Conservation (phyloP, 2,797 vertebrate genomes). For the Pseudochirops corinnae region DNA sequence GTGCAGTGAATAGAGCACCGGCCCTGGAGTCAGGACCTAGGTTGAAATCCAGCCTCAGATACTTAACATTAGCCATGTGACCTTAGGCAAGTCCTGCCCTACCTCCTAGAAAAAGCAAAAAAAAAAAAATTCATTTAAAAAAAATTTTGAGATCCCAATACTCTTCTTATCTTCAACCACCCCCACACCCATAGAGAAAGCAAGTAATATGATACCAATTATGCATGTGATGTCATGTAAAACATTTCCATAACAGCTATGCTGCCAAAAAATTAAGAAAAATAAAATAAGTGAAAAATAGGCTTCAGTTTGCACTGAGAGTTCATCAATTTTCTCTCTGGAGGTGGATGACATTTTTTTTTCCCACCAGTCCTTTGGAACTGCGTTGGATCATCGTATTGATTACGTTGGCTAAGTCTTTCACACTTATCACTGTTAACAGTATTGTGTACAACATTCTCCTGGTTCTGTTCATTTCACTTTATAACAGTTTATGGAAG, state of each 20-base stretch:
- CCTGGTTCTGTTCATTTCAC: neutral
- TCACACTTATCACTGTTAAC: neutral
- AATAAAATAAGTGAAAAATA: neutral
- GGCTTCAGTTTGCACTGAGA: neutral
- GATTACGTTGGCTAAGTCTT: neutral
- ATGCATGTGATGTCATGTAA: neutral
- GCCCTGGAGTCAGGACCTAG: no score
- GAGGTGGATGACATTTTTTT: neutral
- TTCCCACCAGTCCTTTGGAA: neutral
- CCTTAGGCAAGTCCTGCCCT: no score
- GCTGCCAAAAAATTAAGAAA: neutral
- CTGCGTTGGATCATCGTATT: neutral
- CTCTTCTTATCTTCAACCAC: neutral
- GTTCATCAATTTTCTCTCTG: neutral
- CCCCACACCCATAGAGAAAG: neutral
- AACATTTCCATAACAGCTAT: neutral
- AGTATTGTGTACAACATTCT: neutral
- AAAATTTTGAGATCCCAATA: neutral
- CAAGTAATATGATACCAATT: neutral
- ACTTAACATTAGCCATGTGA: no score
- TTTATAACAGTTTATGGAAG: neutral
- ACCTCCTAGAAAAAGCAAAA: no score
- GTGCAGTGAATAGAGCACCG: no score
- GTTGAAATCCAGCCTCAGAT: no score
- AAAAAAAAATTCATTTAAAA: neutral